Evolutionary conservation across 2,113 vertebrate genomes (phyloP).

Genomic region (Percina caprodes): DNA sequence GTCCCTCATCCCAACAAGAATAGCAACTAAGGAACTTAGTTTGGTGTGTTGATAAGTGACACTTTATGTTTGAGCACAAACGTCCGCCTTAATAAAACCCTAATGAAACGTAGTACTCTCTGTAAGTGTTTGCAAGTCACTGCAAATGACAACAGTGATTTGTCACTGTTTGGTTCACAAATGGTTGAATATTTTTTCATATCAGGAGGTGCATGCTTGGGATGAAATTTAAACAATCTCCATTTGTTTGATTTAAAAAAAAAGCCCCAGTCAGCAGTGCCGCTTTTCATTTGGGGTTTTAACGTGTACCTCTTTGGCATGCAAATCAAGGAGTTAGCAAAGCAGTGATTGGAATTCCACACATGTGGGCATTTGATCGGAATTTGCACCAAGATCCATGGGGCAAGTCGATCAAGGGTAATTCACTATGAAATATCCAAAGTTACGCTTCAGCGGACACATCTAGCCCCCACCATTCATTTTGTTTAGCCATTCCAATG

Average conservation of each 20-base stretch:
- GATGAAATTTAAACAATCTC: constrained; percentile 29
- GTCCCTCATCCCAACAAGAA: background rate
- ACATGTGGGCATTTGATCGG: constrained; percentile 75
- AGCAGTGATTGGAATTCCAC: constrained; percentile 76
- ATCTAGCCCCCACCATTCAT: constrained; percentile 84
- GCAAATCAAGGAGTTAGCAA: constrained; percentile 73
- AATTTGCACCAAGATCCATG: constrained; percentile 71
- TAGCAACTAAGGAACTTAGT: background rate
- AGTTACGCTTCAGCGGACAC: constrained; percentile 78
- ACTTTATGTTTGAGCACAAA: constrained; percentile 23
- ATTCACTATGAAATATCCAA: constrained; percentile 86
- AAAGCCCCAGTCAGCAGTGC: constrained; percentile 41
- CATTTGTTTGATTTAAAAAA: constrained; percentile 22
- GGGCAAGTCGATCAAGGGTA: constrained; percentile 77
- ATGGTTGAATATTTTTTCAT: constrained; percentile 22
- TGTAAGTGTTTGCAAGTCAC: constrained; percentile 19
- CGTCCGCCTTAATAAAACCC: constrained; percentile 9
- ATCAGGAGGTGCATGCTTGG: constrained; percentile 15
- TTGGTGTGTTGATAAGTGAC: constrained; percentile 14
- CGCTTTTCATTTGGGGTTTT: constrained; percentile 37
- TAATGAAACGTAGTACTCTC: constrained; percentile 25
- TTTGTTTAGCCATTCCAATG: constrained; percentile 86
- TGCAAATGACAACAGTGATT: constrained; percentile 3
- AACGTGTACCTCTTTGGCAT: constrained; percentile 54
- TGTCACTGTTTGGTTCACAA: constrained; percentile 31